Evolutionary conservation across 2,888 invertebrate genomes (phyloP), one percentile per base, ranked within the genome.

Genomic region (Nycteola revayana): DNA sequence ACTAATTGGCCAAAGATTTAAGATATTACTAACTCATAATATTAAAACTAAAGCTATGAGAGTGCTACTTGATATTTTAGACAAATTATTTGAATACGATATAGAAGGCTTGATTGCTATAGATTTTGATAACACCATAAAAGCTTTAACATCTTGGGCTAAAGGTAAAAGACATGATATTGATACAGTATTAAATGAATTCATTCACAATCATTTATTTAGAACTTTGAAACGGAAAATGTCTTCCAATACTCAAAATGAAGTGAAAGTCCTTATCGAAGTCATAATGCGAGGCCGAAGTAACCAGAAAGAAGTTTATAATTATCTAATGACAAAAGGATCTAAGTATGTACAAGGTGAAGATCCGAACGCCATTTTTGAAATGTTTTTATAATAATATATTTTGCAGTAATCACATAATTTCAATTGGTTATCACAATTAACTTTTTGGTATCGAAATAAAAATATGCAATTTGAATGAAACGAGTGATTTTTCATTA

Each of bases 1-100:
- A 4, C 38, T 56, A 3, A 50, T 74, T 3, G 50, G 21, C 1
- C 37, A 59, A 7, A 60, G 65, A 38, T 63, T 60, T 31, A 70
- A 64, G 38, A 18, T 51, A 18, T 31, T 49, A 18, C 17, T 31
- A 2, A 32, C 41, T 1, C 21, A 55, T 1, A 53, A 49, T 27
- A 40, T 22, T 1, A 57, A 28, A 28, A 53, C 50, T 2, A 67
- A 61, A 50, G 71, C 73, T 10, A 26, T 51, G 1, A 45, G 60
- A 5, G 59, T 75, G 18, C 35, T 77, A 3, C 9, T 75, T 4
- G 73, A 75, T 36, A 60, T 79, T 1, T 39, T 77, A 6, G 69
- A 78, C 23, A 63, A 58, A 50, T 51, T 70, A 0, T 63, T 73
- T 27, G 35, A 40, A 22, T 6, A 22, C 0, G 45, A 54, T 2